These are phyloP conservation scores for Volucella bombylans DNA, from an alignment of 2,888 invertebrate species.

Conservation along the genomic window DNA sequence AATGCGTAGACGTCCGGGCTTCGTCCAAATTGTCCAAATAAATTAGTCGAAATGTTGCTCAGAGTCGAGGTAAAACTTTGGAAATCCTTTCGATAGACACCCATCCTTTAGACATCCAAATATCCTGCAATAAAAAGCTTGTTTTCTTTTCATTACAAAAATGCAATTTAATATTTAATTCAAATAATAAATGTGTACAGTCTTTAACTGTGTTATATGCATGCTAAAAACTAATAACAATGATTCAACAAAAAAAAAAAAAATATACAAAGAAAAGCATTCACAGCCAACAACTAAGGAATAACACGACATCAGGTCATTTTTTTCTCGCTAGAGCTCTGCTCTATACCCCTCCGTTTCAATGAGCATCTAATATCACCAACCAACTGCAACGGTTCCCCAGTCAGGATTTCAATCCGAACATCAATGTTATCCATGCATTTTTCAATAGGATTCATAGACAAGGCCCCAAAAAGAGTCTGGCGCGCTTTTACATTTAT, in stretches of 20 bases:
- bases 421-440: constrained; percentile 73
- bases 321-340: constrained; percentile 7
- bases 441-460: constrained; percentile 84
- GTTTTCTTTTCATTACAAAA: constrained; percentile 1
- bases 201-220: background rate
- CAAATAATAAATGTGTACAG: constrained; percentile 20
- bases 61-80: too few species aligned
- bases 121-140: background rate
- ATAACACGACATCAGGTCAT: background rate
- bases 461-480: constrained; percentile 92
- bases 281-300: background rate
- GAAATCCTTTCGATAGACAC: too few species aligned
- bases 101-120: background rate
- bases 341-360: constrained; percentile 11
- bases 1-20: too few species aligned
- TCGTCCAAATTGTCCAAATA: too few species aligned
- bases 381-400: constrained; percentile 58
- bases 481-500: constrained; percentile 95
- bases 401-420: constrained; percentile 70
- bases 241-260: constrained; percentile 1
- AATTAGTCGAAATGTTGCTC: too few species aligned
- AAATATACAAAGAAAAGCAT: background rate
- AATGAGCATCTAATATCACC: constrained; percentile 54
- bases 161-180: constrained; percentile 18
- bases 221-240: constrained; percentile 31